Percentiles rank a stretch among this genome's conserved stretches.
Evolutionary conservation across 2,113 vertebrate species (phyloP).

Genomic region (Nerophis lumbriciformis): DNA sequence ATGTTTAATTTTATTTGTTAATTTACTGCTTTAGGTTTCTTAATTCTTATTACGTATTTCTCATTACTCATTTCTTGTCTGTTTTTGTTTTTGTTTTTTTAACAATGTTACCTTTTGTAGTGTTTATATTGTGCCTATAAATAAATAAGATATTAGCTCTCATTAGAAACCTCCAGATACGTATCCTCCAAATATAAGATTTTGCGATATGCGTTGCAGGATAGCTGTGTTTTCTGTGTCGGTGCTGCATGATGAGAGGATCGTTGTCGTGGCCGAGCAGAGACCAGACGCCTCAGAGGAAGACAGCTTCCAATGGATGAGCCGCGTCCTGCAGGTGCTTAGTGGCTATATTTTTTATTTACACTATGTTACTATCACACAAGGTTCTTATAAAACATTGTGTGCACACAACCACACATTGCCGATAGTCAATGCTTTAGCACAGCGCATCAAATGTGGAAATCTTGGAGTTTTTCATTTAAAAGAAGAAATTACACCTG

Average conservation of each 20-base stretch:
- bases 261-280: constrained; percentile 93
- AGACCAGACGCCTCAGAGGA: constrained; percentile 92
- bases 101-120: too few relatives aligned
- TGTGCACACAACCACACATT: not conserved
- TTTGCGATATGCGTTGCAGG: constrained; percentile 63
- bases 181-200: not conserved
- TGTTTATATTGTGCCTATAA: too few relatives aligned
- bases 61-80: too few relatives aligned
- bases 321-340: constrained; percentile 89
- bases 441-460: not conserved
- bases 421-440: not conserved
- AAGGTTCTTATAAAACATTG: not conserved
- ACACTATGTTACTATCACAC: not conserved
- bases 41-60: too few relatives aligned
- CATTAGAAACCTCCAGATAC: constrained; percentile 24
- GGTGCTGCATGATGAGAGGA: constrained; percentile 88
- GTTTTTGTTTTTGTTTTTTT: too few relatives aligned
- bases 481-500: too few relatives aligned
- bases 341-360: not conserved
- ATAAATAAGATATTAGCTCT: constrained; percentile 28
- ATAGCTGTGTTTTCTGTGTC: constrained; percentile 94
- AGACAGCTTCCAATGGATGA: constrained; percentile 99
- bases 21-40: too few relatives aligned
- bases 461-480: not conserved
- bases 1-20: too few relatives aligned